A percentile compares a stretch with the other conserved stretches of the same genome.
Conservation (phyloP, 2,113 vertebrate species). For the Osmerus eperlanus region DNA sequence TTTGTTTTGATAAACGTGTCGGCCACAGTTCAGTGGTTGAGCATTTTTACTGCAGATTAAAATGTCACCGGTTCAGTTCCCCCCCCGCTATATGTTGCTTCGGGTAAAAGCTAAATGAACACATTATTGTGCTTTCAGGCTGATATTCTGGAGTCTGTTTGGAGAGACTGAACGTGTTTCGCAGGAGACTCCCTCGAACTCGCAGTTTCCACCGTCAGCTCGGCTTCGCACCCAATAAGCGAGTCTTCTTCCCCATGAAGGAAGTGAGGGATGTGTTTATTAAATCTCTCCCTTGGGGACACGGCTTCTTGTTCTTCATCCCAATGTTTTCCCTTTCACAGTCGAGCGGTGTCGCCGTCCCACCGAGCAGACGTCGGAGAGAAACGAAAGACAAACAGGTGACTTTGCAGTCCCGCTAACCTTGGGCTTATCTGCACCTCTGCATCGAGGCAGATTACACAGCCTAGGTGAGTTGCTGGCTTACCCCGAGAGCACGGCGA, state of each 20-base stretch:
- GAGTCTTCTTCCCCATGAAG: conserved; percentile 21
- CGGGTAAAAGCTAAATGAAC: too few relatives aligned
- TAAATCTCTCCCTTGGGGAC: conserved; percentile 48
- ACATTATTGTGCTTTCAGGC: neutral
- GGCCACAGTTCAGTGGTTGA: too few relatives aligned
- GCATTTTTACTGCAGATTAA: too few relatives aligned
- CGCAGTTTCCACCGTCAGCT: too few relatives aligned
- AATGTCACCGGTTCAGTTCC: too few relatives aligned
- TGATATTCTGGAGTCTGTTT: conserved; percentile 45
- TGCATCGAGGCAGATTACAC: conserved; percentile 64
- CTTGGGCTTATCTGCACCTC: conserved; percentile 65
- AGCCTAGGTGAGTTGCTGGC: conserved; percentile 39
- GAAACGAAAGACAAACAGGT: conserved; percentile 55
- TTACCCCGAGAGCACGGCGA: conserved; percentile 24
- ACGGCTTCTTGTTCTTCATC: conserved; percentile 63
- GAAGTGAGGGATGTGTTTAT: conserved; percentile 62
- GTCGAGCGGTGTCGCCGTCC: conserved; percentile 33
- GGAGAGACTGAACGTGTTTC: neutral
- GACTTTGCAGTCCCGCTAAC: conserved; percentile 50
- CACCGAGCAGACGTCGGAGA: conserved; percentile 47
- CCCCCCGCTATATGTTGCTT: too few relatives aligned
- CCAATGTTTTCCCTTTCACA: conserved; percentile 55
- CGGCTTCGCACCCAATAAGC: too few relatives aligned
- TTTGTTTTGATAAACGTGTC: too few relatives aligned
- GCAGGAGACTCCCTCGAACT: too few relatives aligned